A percentile compares a stretch with the other conserved stretches of the same genome.
phyloP scores from a whole-genome alignment of 2,113 vertebrate species.

The Herpailurus yagouaroundi region DNA sequence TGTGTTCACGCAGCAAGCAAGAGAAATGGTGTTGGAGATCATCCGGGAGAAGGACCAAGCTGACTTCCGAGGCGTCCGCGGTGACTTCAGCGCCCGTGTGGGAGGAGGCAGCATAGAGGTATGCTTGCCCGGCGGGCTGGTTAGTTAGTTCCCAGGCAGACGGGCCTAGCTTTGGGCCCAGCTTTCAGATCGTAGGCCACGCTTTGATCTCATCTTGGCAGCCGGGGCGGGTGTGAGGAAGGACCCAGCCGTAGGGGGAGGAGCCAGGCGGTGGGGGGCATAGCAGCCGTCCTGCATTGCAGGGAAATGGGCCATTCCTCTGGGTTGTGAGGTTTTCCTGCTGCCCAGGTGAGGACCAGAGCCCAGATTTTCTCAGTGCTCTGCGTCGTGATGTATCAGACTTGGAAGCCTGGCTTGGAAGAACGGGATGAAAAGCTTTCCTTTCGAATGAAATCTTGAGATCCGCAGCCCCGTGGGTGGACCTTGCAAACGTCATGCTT shows the following conservation, averaged over 20 bases:
- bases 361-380: background rate
- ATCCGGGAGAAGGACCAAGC: slow-evolving; percentile 98
- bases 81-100: slow-evolving; percentile 94
- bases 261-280: too few relatives aligned
- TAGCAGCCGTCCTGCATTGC: accelerated
- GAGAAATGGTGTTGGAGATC: slow-evolving; percentile 98
- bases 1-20: slow-evolving; percentile 92
- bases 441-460: background rate
- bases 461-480: accelerated
- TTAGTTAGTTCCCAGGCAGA: background rate
- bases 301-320: accelerated
- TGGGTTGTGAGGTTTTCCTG: background rate
- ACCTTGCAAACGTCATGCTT: background rate
- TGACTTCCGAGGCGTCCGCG: slow-evolving; percentile 93
- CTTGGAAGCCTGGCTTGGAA: background rate
- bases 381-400: background rate
- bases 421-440: background rate
- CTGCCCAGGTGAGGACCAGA: background rate
- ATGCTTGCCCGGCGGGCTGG: background rate
- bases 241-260: accelerated
- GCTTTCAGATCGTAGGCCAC: background rate
- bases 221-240: background rate
- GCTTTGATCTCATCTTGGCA: background rate
- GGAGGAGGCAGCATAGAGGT: slow-evolving; percentile 97
- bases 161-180: background rate